These are phyloP conservation scores for Galerucella calmariensis DNA, from an alignment of 2,888 invertebrate genomes.

Conservation along the genomic window DNA sequence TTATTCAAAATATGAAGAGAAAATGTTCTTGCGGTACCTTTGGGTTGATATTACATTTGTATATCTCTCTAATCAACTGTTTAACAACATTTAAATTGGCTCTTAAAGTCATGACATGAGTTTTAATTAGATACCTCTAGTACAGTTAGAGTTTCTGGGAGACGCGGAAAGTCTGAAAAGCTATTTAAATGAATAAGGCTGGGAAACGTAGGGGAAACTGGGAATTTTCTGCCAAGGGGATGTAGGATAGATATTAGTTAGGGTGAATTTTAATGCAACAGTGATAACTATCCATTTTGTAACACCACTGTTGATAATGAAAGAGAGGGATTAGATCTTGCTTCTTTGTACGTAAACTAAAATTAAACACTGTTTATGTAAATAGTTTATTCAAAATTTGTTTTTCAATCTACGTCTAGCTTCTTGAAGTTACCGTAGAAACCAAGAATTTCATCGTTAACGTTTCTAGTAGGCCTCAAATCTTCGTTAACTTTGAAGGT, in stretches of 20 bases:
- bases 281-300: background rate
- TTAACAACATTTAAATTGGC: slow-evolving; percentile 48
- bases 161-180: slow-evolving; percentile 14
- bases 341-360: background rate
- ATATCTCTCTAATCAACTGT: slow-evolving; percentile 46
- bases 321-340: background rate
- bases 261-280: background rate
- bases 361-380: background rate
- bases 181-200: slow-evolving; percentile 31
- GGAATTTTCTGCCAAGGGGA: background rate
- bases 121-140: slow-evolving; percentile 39
- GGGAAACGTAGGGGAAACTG: background rate
- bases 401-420: slow-evolving; percentile 50
- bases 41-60: slow-evolving; percentile 42
- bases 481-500: slow-evolving; percentile 48
- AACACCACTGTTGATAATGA: background rate
- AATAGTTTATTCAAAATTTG: background rate
- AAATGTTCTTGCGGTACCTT: slow-evolving; percentile 14
- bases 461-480: slow-evolving; percentile 44
- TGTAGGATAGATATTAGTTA: background rate
- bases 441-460: slow-evolving; percentile 53
- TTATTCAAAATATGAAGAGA: background rate
- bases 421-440: slow-evolving; percentile 55
- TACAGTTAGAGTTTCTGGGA: slow-evolving; percentile 8
- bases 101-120: slow-evolving; percentile 42